These are phyloP conservation scores for Sphaerodactylus townsendi DNA, from an alignment of 2,113 vertebrate species.

Conservation along the genomic window DNA sequence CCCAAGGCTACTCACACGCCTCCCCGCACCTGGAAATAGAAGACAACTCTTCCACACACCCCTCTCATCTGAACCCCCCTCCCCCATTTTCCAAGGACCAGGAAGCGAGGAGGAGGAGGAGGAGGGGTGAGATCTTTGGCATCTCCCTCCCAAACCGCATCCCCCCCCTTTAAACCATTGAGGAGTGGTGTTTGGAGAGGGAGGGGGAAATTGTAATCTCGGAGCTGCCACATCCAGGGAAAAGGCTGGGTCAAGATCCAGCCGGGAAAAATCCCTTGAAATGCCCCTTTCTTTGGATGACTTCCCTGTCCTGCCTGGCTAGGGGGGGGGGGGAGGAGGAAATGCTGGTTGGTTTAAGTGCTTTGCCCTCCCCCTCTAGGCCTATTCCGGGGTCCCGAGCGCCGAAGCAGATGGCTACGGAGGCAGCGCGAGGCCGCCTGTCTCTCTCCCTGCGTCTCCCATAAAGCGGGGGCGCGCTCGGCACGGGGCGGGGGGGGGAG, in stretches of 20 bases:
- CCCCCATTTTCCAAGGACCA: background rate
- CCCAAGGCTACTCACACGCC: conserved; percentile 16
- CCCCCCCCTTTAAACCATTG: background rate
- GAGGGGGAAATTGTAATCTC: too few relatives aligned
- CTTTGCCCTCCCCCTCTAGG: conserved; percentile 14
- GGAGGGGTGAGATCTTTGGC: background rate
- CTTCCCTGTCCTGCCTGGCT: too few relatives aligned
- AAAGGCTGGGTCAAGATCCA: too few relatives aligned
- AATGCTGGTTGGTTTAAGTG: too few relatives aligned
- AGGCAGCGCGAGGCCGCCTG: conserved; percentile 46
- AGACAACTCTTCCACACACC: conserved; percentile 27
- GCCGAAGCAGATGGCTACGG: conserved; percentile 62
- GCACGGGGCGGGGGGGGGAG: conserved; percentile 65
- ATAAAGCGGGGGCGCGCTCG: conserved; percentile 75
- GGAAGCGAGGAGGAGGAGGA: background rate
- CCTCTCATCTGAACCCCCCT: background rate
- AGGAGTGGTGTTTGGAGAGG: too few relatives aligned
- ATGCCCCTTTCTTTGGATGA: too few relatives aligned
- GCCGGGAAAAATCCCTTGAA: too few relatives aligned
- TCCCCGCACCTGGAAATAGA: conserved; percentile 30
- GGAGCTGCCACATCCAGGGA: too few relatives aligned
- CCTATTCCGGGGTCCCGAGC: conserved; percentile 34
- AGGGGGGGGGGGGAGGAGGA: too few relatives aligned
- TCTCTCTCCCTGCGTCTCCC: conserved; percentile 56
- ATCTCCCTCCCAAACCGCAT: background rate